Evolutionary conservation across 2,113 vertebrate species (phyloP), one percentile per base, ranked within the genome.

Genomic region (Anas platyrhynchos): DNA sequence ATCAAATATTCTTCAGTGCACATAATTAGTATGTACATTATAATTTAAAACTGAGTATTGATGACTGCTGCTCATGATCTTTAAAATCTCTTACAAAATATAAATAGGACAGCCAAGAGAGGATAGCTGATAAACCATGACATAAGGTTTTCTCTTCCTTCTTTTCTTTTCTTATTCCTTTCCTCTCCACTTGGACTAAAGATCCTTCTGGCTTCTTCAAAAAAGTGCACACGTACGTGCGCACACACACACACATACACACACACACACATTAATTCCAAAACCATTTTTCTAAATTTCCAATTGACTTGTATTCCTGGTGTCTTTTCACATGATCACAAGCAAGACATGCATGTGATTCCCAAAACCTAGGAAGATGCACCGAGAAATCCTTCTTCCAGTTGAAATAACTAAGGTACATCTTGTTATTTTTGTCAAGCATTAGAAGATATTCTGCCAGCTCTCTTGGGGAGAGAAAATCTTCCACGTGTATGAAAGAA

Each of bases 231-330:
- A 85, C 61, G 88, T 93, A 76, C 31, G 55, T 58, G 76, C 31
- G 52, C 63, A 38, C 89, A 83, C 9, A 9, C 9, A 9, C 16
- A 2, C 78, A 61, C 34, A 80, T 54, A 87, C 43, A 38, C 88
- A 65, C 31, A 65, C 31, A 52, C 31, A 69, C 25, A 91, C 38
- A 96, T 98, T 98, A 98, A 94, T 98, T 98, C 99, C 99, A 99
- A 98, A 99, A 99, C 99, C 98, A 99, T 97, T 99, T 99, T 95
- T 99, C 98, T 96, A 99, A 98, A 97, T 98, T 99, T 97, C 98
- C 98, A 94, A 99, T 98, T 10, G 98, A 98, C 86, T 99, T 99
- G 97, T 99, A 99, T 95, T 99, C 99, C 68, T 99, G 98, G 96
- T 99, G 99, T 98, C 98, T 98, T 97, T 97, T 98, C 81, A 99